Conservation (phyloP, 1,140 invertebrate species). For the Euwallacea fornicatus region DNA sequence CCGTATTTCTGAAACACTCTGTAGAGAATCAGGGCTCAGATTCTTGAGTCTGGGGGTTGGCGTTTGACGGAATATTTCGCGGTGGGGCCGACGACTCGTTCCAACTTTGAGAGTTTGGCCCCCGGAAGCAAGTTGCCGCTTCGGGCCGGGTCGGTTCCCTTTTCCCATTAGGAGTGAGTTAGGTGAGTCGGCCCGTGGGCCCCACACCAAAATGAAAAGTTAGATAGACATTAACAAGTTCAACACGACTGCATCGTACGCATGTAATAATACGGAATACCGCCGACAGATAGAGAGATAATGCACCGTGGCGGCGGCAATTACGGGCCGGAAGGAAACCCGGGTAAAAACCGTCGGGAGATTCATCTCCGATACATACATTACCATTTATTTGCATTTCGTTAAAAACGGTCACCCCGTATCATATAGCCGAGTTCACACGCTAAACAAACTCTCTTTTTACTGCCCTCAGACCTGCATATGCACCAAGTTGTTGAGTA, state of each 20-base stretch:
- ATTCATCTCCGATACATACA: conserved; percentile 55
- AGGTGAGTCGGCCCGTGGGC: neutral
- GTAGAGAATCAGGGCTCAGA: no score
- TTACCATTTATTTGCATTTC: conserved; percentile 53
- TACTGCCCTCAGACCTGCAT: neutral
- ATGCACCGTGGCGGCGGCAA: conserved; percentile 50
- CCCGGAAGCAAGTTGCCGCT: no score
- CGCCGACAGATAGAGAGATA: conserved; percentile 34
- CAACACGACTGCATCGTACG: neutral
- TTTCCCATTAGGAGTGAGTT: neutral
- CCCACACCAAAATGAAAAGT: no score
- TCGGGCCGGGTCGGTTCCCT: neutral
- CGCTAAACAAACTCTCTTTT: conserved; percentile 23
- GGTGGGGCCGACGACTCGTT: no score
- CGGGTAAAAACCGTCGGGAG: conserved; percentile 53
- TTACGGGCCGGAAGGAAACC: conserved; percentile 54
- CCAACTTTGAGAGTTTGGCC: no score
- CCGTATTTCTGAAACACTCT: no score
- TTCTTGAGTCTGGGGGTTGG: no score
- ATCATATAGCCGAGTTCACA: conserved; percentile 24
- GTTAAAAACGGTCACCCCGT: conserved; percentile 43
- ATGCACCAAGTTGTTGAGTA: no score
- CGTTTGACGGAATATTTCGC: no score
- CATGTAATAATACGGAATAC: conserved; percentile 22
- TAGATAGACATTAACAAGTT: no score